These are phyloP conservation scores for Sturnus vulgaris DNA, from an alignment of 2,113 vertebrate species.

Conservation along the genomic window DNA sequence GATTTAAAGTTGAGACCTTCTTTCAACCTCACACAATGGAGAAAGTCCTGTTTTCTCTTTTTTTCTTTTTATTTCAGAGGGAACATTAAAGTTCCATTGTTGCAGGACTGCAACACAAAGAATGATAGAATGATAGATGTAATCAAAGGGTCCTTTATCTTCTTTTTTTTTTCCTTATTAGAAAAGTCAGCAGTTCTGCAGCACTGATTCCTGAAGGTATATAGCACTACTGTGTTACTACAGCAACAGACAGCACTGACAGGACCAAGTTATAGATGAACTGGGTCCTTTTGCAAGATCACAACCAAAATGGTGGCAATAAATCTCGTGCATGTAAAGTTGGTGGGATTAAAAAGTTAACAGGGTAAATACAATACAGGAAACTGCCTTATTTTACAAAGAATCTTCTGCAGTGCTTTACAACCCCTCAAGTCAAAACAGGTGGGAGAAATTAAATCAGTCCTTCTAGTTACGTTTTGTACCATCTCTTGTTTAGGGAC, in stretches of 20 bases:
- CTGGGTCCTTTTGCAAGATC: not conserved
- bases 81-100: not conserved
- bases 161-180: not conserved
- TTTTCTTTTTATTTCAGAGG: not conserved
- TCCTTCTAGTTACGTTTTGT: not conserved
- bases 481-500: not conserved
- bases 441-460: not conserved
- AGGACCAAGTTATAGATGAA: not conserved
- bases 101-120: not conserved
- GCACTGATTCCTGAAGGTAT: not conserved
- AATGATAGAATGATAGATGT: not conserved
- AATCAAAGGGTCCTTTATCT: not conserved
- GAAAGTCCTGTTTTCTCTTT: not conserved
- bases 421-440: not conserved
- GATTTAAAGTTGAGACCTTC: not conserved
- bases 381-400: not conserved
- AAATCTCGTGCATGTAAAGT: not conserved
- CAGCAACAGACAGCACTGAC: conserved; percentile 12
- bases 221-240: not conserved
- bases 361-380: not conserved
- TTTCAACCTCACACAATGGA: not conserved
- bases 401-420: not conserved
- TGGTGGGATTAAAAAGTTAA: not conserved
- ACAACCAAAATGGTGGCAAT: not conserved
- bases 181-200: conserved; percentile 22